Base-by-base conservation (phyloP, 2,797 vertebrate species). In the Aselliscus stoliczkanus region DNA sequence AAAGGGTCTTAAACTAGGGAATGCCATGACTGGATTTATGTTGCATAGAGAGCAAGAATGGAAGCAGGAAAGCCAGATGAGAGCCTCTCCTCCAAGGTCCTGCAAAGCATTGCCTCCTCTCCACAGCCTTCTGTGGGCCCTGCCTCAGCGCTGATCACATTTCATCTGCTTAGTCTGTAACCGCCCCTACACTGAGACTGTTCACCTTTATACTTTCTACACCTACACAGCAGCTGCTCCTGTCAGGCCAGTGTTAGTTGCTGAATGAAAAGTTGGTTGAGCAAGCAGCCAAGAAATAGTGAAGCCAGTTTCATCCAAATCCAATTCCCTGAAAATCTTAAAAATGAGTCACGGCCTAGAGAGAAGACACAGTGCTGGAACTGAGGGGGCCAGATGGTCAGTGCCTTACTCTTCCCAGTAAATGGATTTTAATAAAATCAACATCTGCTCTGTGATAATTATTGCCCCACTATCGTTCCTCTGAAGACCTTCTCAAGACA, bases 391-490 rank as follows among this genome's bases (percentile, higher is more conserved):
- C 95, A 97, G 93, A 93, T 93, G 95, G 88, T 58, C 81, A 90
- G 58, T 70, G 94, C 69, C 89, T 95, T 83, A 42, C 67, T 96
- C 77, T 82, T 96, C 50, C 88, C 72, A 42, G 39, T 72, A 84
- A 96, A 92, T 56, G 60, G 52, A 90, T 93, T 94, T 90, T 95
- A 96, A 97, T 96, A 95, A 95, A 97, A 95, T 92, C 72, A 95
- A 52, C 93, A 95, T 95, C 96, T 96, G 94, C 54, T 96, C 92
- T 92, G 54, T 89, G 82, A 80, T 96, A 93, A 97, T 92, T 90
- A 92, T 34, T 90, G 60, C 29, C 44, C 79, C 23, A 44, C 93
- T 25, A 60, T 37, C 58, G 96, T 94, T 75, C 73, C 93, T 95
- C 93, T 56, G 27, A 97, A 97, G 93, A 94, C 69, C n/a, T 76